phyloP scores from a whole-genome alignment of 2,888 invertebrate genomes.

The Taphrorychus bicolor region DNA sequence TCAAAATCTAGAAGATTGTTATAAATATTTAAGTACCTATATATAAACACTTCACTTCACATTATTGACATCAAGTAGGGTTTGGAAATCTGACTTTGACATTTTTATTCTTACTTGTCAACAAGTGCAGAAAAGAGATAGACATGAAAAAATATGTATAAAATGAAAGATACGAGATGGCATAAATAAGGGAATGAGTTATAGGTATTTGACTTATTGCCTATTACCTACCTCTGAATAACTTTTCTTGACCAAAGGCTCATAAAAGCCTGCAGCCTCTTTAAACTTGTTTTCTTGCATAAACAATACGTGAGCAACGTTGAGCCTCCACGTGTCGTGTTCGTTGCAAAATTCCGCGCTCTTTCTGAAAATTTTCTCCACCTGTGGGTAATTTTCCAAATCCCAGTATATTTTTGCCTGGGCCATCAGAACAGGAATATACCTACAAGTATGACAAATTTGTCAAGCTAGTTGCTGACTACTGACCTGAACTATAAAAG shows the following conservation, averaged over 20 bases:
- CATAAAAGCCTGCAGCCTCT: constrained; percentile 97
- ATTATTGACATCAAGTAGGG: background rate
- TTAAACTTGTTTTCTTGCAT: constrained; percentile 99
- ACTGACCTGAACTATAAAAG: no score
- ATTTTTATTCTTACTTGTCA: no score
- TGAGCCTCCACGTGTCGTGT: constrained; percentile 95
- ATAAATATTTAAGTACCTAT: no score
- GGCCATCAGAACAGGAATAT: constrained; percentile 98
- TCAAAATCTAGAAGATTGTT: constrained; percentile 82
- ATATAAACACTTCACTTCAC: no score
- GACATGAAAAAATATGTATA: no score
- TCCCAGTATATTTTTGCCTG: constrained; percentile 99
- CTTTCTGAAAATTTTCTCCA: constrained; percentile 95
- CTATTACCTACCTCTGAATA: constrained; percentile 90
- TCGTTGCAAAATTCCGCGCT: constrained; percentile 98
- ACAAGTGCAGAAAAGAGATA: no score
- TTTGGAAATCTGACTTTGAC: no score
- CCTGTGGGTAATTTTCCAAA: constrained; percentile 92
- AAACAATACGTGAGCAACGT: constrained; percentile 98
- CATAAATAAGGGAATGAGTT: no score
- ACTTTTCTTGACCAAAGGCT: constrained; percentile 95
- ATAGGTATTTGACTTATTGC: no score
- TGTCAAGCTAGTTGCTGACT: no score
- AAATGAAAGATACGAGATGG: no score
- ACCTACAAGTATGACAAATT: constrained; percentile 66